Evolutionary conservation across 2,888 invertebrate species (phyloP).

Genomic region (Pterobdella sp.): DNA sequence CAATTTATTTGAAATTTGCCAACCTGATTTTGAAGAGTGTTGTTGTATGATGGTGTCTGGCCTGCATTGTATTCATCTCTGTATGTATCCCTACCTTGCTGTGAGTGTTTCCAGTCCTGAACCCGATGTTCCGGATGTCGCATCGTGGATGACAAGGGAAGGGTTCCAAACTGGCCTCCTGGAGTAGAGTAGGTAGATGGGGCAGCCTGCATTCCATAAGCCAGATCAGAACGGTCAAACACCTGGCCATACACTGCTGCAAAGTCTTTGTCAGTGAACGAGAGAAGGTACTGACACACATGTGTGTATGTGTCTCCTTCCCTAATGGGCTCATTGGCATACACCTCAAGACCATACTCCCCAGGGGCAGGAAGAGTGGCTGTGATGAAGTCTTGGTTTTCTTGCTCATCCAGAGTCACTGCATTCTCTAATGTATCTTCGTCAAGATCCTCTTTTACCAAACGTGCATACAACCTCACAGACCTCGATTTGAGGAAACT

Average conservation of each 20-base stretch:
- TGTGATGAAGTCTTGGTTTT: conserved; percentile 43
- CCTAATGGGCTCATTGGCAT: conserved; percentile 50
- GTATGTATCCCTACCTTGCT: conserved; percentile 21
- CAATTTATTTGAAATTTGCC: not conserved
- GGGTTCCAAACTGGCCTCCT: conserved; percentile 34
- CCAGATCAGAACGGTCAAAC: conserved; percentile 37
- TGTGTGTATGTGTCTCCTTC: conserved; percentile 45
- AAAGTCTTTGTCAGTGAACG: conserved; percentile 38
- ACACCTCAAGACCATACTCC: conserved; percentile 51
- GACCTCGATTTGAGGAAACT: conserved; percentile 64
- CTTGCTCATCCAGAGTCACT: conserved; percentile 44
- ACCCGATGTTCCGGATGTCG: conserved; percentile 18
- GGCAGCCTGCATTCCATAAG: conserved; percentile 32
- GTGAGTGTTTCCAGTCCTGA: conserved; percentile 23
- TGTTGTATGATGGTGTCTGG: conserved; percentile 8
- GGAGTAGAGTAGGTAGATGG: conserved; percentile 34
- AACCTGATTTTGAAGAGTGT: conserved; percentile 10
- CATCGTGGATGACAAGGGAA: conserved; percentile 26
- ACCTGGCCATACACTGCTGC: conserved; percentile 38
- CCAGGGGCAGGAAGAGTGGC: conserved; percentile 46
- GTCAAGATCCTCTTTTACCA: conserved; percentile 46
- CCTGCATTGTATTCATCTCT: conserved; percentile 11
- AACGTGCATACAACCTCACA: conserved; percentile 55
- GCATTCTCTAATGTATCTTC: conserved; percentile 47
- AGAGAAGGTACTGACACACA: conserved; percentile 41